phyloP scores from a whole-genome alignment of 2,888 invertebrate species.

The Sturmia bella region DNA sequence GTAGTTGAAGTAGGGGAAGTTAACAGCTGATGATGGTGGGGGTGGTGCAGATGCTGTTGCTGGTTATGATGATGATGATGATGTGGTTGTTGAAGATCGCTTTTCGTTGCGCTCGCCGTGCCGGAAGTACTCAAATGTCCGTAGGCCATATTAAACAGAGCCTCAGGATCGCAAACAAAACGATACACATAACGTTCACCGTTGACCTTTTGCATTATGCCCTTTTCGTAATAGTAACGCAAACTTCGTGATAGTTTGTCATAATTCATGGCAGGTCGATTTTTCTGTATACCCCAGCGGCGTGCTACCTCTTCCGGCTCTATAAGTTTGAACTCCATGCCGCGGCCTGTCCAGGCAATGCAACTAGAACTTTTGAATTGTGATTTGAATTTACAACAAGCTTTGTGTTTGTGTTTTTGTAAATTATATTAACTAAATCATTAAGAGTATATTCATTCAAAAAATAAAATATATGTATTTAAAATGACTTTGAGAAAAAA shows the following conservation, averaged over 20 bases:
- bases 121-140: conserved; percentile 75
- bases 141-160: conserved; percentile 92
- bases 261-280: conserved; percentile 98
- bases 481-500: too few relatives aligned
- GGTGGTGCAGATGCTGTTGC: conserved; percentile 29
- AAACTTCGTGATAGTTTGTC: conserved; percentile 96
- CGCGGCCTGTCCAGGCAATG: conserved; percentile 97
- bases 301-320: conserved; percentile 98
- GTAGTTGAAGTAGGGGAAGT: conserved; percentile 22
- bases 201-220: conserved; percentile 99
- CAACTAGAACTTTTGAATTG: conserved; percentile 85
- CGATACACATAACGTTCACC: conserved; percentile 98
- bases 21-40: conserved; percentile 52
- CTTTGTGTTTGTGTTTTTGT: too few relatives aligned
- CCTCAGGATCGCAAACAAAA: conserved; percentile 97
- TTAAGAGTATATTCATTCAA: too few relatives aligned
- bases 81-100: conserved; percentile 50
- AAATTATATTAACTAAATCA: too few relatives aligned
- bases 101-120: conserved; percentile 42
- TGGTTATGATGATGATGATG: conserved; percentile 54
- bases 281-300: conserved; percentile 97
- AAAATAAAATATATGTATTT: too few relatives aligned
- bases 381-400: background rate
- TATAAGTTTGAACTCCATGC: conserved; percentile 96
- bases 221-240: conserved; percentile 98